A percentile compares a stretch with the other conserved stretches of the same genome.
Conservation (phyloP, 2,797 vertebrate genomes). For the Microctenopoma stevenorrisi region DNA sequence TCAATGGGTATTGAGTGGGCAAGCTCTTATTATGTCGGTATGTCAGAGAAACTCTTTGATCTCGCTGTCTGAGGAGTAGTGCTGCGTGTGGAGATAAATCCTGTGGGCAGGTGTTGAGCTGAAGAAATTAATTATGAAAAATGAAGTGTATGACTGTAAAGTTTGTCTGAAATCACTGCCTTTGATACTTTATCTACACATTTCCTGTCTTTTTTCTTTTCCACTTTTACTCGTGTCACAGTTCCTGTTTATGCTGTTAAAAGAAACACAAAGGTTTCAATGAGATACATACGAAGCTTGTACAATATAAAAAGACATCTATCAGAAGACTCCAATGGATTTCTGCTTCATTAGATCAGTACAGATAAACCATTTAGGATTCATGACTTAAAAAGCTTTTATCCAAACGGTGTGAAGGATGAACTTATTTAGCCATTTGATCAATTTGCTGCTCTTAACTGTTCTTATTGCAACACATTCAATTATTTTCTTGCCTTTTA, state of each 20-base stretch:
- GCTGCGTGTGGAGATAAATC: slow-evolving; percentile 32
- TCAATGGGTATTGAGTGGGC: slow-evolving; percentile 55
- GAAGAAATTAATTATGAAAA: slow-evolving; percentile 13
- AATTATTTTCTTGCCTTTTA: too few relatives aligned
- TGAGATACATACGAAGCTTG: too few relatives aligned
- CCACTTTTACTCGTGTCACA: background rate
- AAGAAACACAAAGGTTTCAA: background rate
- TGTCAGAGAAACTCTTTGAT: slow-evolving; percentile 49
- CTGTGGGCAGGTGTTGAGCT: slow-evolving; percentile 28
- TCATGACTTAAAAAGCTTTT: too few relatives aligned
- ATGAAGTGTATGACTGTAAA: slow-evolving; percentile 6
- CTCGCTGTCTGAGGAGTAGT: slow-evolving; percentile 32
- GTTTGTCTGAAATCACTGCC: background rate
- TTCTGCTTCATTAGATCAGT: too few relatives aligned
- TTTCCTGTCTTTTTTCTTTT: background rate
- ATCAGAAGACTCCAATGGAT: too few relatives aligned
- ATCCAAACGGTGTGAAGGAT: too few relatives aligned
- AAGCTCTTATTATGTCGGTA: slow-evolving; percentile 43
- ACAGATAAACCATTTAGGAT: too few relatives aligned
- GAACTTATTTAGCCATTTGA: too few relatives aligned
- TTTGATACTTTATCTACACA: background rate
- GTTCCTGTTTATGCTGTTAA: background rate
- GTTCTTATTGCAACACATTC: too few relatives aligned
- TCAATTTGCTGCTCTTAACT: too few relatives aligned
- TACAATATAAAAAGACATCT: too few relatives aligned